Conservation (phyloP, 2,888 invertebrate genomes). For the Zaprionus obscuricornis region DNA sequence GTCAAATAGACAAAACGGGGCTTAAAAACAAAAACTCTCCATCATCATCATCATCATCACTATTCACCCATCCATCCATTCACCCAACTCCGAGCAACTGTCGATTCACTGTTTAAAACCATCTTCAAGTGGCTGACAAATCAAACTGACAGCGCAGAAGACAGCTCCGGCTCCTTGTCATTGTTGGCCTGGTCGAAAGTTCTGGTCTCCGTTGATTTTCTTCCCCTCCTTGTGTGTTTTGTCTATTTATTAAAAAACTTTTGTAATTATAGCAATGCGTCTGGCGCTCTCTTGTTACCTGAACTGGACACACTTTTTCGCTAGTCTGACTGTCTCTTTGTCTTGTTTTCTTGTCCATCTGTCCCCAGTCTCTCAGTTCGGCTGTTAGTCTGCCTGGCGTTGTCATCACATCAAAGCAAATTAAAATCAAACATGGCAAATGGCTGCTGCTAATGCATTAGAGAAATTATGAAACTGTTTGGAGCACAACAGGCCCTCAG, state of each 20-base stretch:
- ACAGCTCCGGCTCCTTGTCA: constrained; percentile 16
- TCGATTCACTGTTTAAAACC: constrained; percentile 53
- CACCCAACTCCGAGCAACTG: constrained; percentile 20
- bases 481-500: constrained; percentile 22
- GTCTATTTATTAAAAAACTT: constrained; percentile 81
- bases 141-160: constrained; percentile 50
- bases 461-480: constrained; percentile 43
- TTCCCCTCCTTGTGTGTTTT: constrained; percentile 52
- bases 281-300: constrained; percentile 46
- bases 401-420: constrained; percentile 49
- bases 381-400: constrained; percentile 19
- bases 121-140: constrained; percentile 56
- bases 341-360: constrained; percentile 22
- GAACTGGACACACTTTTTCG: constrained; percentile 23
- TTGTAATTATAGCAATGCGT: constrained; percentile 80
- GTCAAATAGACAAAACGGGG: constrained; percentile 40
- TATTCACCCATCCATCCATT: background rate
- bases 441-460: constrained; percentile 38
- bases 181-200: constrained; percentile 45
- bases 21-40: constrained; percentile 36
- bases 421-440: constrained; percentile 49
- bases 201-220: constrained; percentile 36
- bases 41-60: constrained; percentile 12
- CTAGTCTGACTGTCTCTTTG: background rate
- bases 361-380: constrained; percentile 26